These are phyloP conservation scores for Cyclura pinguis DNA, from an alignment of 2,797 vertebrate species.

Conservation along the genomic window DNA sequence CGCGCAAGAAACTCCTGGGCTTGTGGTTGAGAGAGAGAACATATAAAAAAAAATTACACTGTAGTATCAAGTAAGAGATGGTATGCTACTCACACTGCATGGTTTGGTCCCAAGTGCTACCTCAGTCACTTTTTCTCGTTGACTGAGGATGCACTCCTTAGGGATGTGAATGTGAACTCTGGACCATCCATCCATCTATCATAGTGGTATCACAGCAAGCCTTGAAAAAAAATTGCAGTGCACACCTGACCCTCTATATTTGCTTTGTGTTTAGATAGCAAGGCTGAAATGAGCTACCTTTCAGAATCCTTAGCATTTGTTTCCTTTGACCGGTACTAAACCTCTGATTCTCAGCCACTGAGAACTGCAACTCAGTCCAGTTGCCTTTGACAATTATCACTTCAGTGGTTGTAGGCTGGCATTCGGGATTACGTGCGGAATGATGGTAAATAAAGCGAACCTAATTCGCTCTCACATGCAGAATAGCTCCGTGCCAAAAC, in stretches of 20 bases:
- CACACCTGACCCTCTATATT: conserved; percentile 7
- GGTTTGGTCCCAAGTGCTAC: conserved; percentile 28
- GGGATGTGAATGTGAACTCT: conserved; percentile 27
- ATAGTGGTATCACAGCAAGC: conserved; percentile 7
- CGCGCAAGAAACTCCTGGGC: background rate
- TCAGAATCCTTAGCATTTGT: conserved; percentile 3
- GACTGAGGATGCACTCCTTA: conserved; percentile 25
- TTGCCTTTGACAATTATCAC: background rate
- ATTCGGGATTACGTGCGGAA: too few relatives aligned
- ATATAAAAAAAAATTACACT: conserved; percentile 7
- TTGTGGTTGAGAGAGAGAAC: background rate
- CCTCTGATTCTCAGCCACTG: background rate
- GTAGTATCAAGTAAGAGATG: conserved; percentile 16
- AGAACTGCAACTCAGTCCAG: background rate
- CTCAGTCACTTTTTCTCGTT: conserved; percentile 33
- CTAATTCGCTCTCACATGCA: too few relatives aligned
- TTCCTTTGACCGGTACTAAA: background rate
- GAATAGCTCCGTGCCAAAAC: too few relatives aligned
- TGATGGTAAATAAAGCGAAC: too few relatives aligned
- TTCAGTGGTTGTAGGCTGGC: background rate
- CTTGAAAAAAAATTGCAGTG: conserved; percentile 50
- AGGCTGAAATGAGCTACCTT: background rate
- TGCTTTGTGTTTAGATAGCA: conserved; percentile 30
- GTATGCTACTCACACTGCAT: background rate
- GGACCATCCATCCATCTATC: conserved; percentile 38